Evolutionary conservation across 2,888 invertebrate species (phyloP), one percentile per base, ranked within the genome.

Genomic region (Steinernema scapterisci): DNA sequence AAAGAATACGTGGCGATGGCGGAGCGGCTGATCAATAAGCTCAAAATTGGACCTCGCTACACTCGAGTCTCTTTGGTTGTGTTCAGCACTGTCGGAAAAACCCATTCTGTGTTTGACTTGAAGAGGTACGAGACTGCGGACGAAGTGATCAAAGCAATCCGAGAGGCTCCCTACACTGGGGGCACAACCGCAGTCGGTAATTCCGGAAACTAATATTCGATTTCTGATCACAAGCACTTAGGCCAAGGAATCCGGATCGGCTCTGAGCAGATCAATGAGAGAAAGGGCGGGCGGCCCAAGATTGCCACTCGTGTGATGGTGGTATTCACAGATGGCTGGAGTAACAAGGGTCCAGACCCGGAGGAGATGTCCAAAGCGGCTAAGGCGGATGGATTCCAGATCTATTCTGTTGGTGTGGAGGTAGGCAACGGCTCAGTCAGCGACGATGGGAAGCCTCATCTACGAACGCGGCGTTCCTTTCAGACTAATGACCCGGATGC

Each of bases 251-350:
- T 86, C 73, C 78, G 81, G 63, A 80, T 83, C 70, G 86, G 78
- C 19, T 43, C 81, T 23, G 84, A 83, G 46, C 86, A 86, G 75
- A 76, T 80, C 21, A 81, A 82, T 19, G 83, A 83, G 56, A 77
- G 76, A 19, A 80, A 83, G 72, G 86, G 86, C 31, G 86, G 83
- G n/a, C 78, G 86, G 71, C 86, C 85, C 0, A 81, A 82, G 71
- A 77, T 86, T 45, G 86, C 86, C 1, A 85, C 85, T 9, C 83
- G 83, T 72, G 79, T 86, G 5, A 86, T 86, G 85, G 79, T 86
- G 7, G 82, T 86, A 0, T 86, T 86, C 79, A 86, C 86, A 21
- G 85, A 86, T 76, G 86, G 86, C 23, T 86, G 85, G 84, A 78
- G 78, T 70, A 86, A 86, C 78, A 85, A 85, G 70, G 86, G 86